A percentile compares a stretch with the other conserved stretches of the same genome.
phyloP scores from a whole-genome alignment of 2,797 vertebrate genomes.

The Paratrypauchen microcephalus region DNA sequence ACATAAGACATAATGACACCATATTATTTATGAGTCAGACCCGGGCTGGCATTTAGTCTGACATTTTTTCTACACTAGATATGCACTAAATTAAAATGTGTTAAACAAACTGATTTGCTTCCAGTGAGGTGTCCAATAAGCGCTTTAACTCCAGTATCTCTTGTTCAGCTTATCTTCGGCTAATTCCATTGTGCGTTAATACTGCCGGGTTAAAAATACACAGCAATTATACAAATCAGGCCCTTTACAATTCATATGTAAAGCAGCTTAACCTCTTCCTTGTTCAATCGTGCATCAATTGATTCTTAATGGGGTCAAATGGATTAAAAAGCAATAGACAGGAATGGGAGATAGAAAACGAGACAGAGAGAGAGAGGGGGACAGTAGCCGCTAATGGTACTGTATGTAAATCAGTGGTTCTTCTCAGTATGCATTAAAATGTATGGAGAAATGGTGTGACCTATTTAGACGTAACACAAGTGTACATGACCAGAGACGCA shows the following conservation, averaged over 20 bases:
- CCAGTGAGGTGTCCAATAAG: constrained; percentile 8
- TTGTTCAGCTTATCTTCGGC: constrained; percentile 13
- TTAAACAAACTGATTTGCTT: constrained; percentile 19
- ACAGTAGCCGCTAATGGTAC: constrained; percentile 15
- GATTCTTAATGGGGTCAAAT: constrained; percentile 37
- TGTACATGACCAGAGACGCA: constrained; percentile 13
- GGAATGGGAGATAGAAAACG: constrained; percentile 2
- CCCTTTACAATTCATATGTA: constrained; percentile 22
- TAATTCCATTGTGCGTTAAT: constrained; percentile 27
- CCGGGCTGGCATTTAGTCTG: background rate
- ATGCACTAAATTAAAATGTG: constrained; percentile 4
- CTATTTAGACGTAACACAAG: background rate
- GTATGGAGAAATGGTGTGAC: constrained; percentile 11
- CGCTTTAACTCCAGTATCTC: constrained; percentile 1
- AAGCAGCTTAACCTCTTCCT: constrained; percentile 23
- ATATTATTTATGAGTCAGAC: constrained; percentile 6
- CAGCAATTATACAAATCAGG: constrained; percentile 31
- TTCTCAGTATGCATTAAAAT: constrained; percentile 19
- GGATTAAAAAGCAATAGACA: constrained; percentile 31
- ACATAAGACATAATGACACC: background rate
- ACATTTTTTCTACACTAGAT: background rate
- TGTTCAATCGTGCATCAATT: constrained; percentile 14
- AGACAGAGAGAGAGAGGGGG: background rate
- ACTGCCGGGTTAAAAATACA: constrained; percentile 18
- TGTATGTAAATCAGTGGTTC: constrained; percentile 17